Evolutionary conservation across 2,797 vertebrate species (phyloP).

Genomic region (Halcyon leucocephala): DNA sequence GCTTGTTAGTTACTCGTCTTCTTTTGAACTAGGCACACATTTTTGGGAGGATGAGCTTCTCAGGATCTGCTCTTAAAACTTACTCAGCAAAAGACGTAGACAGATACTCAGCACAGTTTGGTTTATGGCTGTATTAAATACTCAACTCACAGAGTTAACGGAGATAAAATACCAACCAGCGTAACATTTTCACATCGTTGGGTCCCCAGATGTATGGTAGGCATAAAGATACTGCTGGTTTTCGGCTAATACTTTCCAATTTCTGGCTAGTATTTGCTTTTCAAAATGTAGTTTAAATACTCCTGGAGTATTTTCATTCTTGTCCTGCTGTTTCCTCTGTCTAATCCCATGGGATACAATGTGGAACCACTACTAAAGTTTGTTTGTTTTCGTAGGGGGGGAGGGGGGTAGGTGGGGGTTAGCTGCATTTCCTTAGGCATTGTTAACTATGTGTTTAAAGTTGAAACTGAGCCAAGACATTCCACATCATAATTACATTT

Average conservation of each 20-base stretch:
- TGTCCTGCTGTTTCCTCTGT: slow-evolving; percentile 38
- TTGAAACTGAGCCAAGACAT: slow-evolving; percentile 19
- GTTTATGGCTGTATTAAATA: neutral
- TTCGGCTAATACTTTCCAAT: neutral
- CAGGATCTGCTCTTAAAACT: neutral
- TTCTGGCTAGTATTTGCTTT: neutral
- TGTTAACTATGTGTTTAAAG: slow-evolving; percentile 26
- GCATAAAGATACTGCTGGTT: neutral
- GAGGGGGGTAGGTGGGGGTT: neutral
- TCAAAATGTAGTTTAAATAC: neutral
- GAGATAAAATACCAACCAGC: neutral
- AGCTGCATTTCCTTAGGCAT: slow-evolving; percentile 41
- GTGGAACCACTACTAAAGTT: neutral
- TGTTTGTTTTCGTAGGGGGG: slow-evolving; percentile 32
- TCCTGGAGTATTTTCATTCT: slow-evolving; percentile 13
- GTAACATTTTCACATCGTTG: rapidly evolving
- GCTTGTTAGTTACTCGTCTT: neutral
- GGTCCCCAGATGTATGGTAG: neutral
- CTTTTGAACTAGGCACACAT: neutral
- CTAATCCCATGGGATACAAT: neutral
- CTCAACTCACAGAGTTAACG: rapidly evolving
- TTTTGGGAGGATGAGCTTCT: neutral
- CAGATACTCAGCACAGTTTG: neutral
- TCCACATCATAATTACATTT: slow-evolving; percentile 16
- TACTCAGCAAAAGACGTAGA: neutral